Evolutionary conservation across 1,140 invertebrate species (phyloP).

Genomic region (Megalopta genalis): DNA sequence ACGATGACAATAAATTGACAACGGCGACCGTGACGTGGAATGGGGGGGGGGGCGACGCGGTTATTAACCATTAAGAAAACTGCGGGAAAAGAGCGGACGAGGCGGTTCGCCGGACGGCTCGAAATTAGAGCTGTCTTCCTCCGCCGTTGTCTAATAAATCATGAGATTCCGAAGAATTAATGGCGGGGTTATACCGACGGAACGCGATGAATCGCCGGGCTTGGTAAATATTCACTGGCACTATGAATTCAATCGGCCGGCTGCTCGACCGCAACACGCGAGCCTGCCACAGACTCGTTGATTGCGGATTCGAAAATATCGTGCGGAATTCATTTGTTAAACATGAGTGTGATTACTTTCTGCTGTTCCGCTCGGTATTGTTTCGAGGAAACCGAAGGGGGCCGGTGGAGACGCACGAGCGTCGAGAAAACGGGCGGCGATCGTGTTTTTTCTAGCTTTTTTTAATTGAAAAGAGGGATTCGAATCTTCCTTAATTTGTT

Average conservation of each 20-base stretch:
- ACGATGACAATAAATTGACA: slow-evolving; percentile 24
- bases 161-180: neutral
- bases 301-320: too few relatives aligned
- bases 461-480: too few relatives aligned
- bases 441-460: too few relatives aligned
- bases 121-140: neutral
- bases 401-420: too few relatives aligned
- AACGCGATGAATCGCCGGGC: neutral
- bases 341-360: too few relatives aligned
- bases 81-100: neutral
- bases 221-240: neutral
- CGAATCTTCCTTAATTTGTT: too few relatives aligned
- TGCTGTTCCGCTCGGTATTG: too few relatives aligned
- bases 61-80: slow-evolving; percentile 10
- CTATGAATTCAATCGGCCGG: neutral
- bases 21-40: too few relatives aligned
- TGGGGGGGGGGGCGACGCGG: neutral
- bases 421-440: too few relatives aligned
- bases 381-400: too few relatives aligned
- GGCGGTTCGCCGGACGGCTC: neutral
- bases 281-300: too few relatives aligned
- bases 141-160: neutral
- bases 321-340: too few relatives aligned
- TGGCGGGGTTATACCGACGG: neutral
- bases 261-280: neutral